Percentiles rank a stretch among this genome's conserved stretches.
phyloP scores from a whole-genome alignment of 2,888 invertebrate genomes.

The Aspidapion aeneum region DNA sequence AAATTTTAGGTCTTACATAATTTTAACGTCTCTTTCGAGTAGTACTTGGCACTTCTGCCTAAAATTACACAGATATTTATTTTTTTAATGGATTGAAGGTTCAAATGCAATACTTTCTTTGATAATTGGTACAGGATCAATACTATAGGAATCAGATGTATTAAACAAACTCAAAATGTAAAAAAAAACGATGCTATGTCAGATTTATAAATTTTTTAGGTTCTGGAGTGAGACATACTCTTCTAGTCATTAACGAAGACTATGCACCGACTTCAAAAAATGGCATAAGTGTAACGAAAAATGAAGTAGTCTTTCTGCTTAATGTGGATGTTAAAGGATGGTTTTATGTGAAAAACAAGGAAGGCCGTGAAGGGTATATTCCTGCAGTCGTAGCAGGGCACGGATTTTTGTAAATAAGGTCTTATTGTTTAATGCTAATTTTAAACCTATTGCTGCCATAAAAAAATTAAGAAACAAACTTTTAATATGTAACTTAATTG shows the following conservation, averaged over 20 bases:
- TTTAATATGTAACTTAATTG: slow-evolving; percentile 6
- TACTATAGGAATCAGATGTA: too few species aligned
- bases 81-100: too few species aligned
- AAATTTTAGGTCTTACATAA: too few species aligned
- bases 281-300: slow-evolving; percentile 62
- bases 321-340: slow-evolving; percentile 59
- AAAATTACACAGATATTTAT: too few species aligned
- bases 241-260: slow-evolving; percentile 67
- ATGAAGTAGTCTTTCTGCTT: slow-evolving; percentile 72
- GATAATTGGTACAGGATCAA: too few species aligned
- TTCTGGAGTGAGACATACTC: slow-evolving; percentile 51
- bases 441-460: slow-evolving; percentile 6
- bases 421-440: background rate
- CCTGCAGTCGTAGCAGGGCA: slow-evolving; percentile 75
- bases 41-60: too few species aligned
- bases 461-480: background rate
- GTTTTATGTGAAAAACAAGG: slow-evolving; percentile 71
- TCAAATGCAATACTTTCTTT: too few species aligned
- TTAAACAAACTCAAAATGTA: too few species aligned
- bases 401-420: slow-evolving; percentile 61
- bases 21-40: too few species aligned
- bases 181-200: too few species aligned
- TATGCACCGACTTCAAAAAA: slow-evolving; percentile 59
- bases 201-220: slow-evolving; percentile 14
- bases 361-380: slow-evolving; percentile 71